A percentile compares a stretch with the other conserved stretches of the same genome.
Conservation (phyloP, 2,113 vertebrate species). For the Rhizomys pruinosus region DNA sequence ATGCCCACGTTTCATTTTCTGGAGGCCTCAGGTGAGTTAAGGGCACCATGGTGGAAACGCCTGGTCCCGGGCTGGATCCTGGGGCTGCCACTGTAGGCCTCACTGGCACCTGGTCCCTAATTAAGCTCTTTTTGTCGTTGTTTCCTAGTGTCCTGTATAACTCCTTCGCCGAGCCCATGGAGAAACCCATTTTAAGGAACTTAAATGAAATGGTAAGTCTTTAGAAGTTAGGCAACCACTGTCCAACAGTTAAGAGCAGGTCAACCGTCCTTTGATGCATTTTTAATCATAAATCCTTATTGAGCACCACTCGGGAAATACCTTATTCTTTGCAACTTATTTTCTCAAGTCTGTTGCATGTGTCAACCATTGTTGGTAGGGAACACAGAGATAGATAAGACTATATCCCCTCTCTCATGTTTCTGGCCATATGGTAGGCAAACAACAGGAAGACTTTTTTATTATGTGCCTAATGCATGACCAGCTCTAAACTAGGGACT, state of each 20-base stretch:
- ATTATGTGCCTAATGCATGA: neutral
- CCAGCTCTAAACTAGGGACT: neutral
- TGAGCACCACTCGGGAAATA: neutral
- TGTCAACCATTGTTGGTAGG: neutral
- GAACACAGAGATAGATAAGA: neutral
- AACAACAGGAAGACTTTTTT: neutral
- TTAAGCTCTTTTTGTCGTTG: neutral
- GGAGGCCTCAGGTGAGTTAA: conserved; percentile 76
- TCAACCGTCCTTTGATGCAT: neutral
- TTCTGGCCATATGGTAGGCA: neutral
- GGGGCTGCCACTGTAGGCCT: neutral
- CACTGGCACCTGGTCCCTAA: neutral
- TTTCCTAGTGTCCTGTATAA: conserved; percentile 81
- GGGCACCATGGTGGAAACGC: accelerated
- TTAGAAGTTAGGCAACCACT: neutral
- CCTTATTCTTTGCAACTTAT: neutral
- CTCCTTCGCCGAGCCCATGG: conserved; percentile 80
- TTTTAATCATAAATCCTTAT: neutral
- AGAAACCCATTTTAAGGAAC: conserved; percentile 79
- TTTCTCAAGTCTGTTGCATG: neutral
- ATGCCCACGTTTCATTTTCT: conserved; percentile 54
- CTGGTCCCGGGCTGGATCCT: neutral
- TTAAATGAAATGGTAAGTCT: conserved; percentile 83
- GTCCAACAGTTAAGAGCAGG: neutral
- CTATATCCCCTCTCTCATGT: neutral